These are phyloP conservation scores for Zaprionus ornatus DNA, from an alignment of 1,140 invertebrate genomes.

Conservation along the genomic window DNA sequence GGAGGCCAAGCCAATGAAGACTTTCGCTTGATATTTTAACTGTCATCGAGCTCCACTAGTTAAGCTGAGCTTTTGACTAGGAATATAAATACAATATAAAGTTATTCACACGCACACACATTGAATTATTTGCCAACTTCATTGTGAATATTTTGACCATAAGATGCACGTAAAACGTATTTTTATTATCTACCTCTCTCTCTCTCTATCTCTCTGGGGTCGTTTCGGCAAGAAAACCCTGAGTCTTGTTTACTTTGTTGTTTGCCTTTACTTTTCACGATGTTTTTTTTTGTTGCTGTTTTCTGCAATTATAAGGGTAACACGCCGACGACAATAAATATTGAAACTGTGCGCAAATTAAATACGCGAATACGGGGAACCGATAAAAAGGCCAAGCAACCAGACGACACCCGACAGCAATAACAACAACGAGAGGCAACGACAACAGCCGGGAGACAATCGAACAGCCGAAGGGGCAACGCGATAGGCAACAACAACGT, in stretches of 20 bases:
- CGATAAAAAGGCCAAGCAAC: conserved; percentile 55
- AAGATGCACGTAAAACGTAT: conserved; percentile 17
- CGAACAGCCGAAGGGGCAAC: conserved; percentile 33
- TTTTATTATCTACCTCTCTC: conserved; percentile 42
- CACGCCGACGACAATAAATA: conserved; percentile 68
- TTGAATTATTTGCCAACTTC: conserved; percentile 23
- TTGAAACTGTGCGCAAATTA: conserved; percentile 75
- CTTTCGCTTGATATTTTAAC: conserved; percentile 59
- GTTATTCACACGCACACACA: conserved; percentile 6
- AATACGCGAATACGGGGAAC: conserved; percentile 34
- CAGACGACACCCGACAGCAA: conserved; percentile 13
- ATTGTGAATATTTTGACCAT: conserved; percentile 16
- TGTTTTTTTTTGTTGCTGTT: conserved; percentile 2
- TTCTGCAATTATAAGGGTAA: conserved; percentile 66
- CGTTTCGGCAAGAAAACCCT: conserved; percentile 37
- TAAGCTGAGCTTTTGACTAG: conserved; percentile 34
- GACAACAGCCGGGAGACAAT: conserved; percentile 28
- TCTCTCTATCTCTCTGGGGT: not conserved
- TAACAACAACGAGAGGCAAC: not conserved
- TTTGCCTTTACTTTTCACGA: not conserved
- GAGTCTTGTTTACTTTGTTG: conserved; percentile 50
- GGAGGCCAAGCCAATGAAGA: conserved; percentile 20
- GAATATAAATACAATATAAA: conserved; percentile 16
- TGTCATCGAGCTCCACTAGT: not conserved
- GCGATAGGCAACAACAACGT: conserved; percentile 10